Conservation (phyloP, 2,797 vertebrate species). For the Rachycentron canadum region DNA sequence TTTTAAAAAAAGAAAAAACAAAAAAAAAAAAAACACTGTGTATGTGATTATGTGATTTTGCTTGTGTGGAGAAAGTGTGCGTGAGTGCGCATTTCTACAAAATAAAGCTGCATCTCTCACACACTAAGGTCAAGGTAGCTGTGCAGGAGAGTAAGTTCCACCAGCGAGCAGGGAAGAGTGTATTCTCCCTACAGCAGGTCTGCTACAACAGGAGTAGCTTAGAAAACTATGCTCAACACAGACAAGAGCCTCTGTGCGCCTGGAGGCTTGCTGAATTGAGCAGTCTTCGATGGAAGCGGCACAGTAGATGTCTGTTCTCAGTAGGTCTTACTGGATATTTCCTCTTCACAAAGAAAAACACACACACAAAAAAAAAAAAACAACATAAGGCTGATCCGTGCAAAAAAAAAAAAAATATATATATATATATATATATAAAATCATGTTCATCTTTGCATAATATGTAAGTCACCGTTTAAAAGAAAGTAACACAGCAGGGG, state of each 20-base stretch:
- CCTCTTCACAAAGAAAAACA: constrained; percentile 12
- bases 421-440: too few relatives aligned
- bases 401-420: too few relatives aligned
- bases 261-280: constrained; percentile 60
- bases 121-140: constrained; percentile 52
- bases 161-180: constrained; percentile 32
- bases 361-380: not conserved
- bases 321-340: constrained; percentile 45
- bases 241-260: constrained; percentile 67
- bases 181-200: constrained; percentile 66
- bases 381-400: constrained; percentile 1
- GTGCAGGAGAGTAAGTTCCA: constrained; percentile 33
- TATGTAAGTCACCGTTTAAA: not conserved
- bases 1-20: too few relatives aligned
- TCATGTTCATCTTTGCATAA: not conserved
- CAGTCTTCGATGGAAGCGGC: constrained; percentile 53
- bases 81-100: constrained; percentile 1
- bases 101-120: constrained; percentile 9
- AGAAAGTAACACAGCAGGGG: not conserved
- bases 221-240: constrained; percentile 67
- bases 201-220: constrained; percentile 66
- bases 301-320: constrained; percentile 50
- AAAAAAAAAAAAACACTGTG: constrained; percentile 5
- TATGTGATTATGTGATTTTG: not conserved
- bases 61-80: not conserved